phyloP scores from a whole-genome alignment of 2,113 vertebrate species.

The Glaucidium brasilianum region DNA sequence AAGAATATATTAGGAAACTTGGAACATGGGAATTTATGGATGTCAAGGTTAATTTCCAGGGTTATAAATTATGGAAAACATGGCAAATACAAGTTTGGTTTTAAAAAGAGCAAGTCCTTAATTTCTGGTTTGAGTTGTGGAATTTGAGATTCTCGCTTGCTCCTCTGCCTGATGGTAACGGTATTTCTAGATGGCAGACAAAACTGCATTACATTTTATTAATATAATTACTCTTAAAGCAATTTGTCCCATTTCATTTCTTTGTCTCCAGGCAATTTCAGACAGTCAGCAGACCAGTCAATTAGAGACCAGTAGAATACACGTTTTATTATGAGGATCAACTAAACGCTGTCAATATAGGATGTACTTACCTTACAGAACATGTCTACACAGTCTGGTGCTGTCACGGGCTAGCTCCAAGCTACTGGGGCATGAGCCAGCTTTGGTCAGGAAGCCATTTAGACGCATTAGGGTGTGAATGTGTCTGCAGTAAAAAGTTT shows the following conservation, averaged over 20 bases:
- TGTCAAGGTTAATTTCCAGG: conserved; percentile 41
- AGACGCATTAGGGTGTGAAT: not conserved
- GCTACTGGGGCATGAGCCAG: not conserved
- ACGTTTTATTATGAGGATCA: not conserved
- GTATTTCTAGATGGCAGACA: not conserved
- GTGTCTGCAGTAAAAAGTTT: not conserved
- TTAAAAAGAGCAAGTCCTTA: not conserved
- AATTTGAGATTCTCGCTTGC: not conserved
- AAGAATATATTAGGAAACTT: conserved; percentile 14
- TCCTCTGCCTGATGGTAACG: not conserved
- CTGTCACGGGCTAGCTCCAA: not conserved
- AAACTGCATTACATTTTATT: not conserved
- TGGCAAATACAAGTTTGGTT: not conserved
- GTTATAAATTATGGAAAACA: conserved; percentile 24
- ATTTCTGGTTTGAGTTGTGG: not conserved
- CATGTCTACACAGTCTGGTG: not conserved
- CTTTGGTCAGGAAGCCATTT: not conserved
- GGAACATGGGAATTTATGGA: not conserved
- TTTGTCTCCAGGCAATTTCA: not conserved
- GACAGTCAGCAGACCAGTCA: not conserved
- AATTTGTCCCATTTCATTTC: conserved; percentile 17
- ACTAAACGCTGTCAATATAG: not conserved
- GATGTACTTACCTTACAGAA: not conserved
- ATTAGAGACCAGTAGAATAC: not conserved
- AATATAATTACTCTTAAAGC: conserved; percentile 8